Evolutionary conservation across 1,140 invertebrate genomes (phyloP), one percentile per base, ranked within the genome.

Genomic region (Pseudachorutes palmiensis): DNA sequence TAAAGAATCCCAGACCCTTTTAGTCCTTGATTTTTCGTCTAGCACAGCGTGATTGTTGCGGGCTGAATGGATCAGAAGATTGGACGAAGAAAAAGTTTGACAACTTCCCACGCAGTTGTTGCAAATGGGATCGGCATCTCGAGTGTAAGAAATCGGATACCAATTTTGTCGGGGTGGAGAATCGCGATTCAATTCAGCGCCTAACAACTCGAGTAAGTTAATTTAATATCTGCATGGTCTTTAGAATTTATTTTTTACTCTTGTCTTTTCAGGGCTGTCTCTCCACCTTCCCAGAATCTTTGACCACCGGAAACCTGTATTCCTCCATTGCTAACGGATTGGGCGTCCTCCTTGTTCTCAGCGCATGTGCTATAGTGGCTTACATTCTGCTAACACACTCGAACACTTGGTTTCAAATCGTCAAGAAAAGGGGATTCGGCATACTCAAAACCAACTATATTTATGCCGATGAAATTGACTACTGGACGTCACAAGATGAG

Each of bases 31-130:
- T 5, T 24, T 55, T 19, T 55, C 51, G 24, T 55, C 24, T 26
- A 55, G 51, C 12, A 55, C 51, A 55, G 51, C 9, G 51, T 5
- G 51, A 55, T 55, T 55, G 51, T 26, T 55, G 51, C 24, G 51
- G 51, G 14, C 5, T 55, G 51, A 24, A 9, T 14, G 51, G 51
- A 55, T 55, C 24, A 5, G 14, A 55, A 5, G 51, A 55, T 55
- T 55, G 51, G 51, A 14, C 24, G 51, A 3, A 24, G 24, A 55
- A 9, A 26, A 14, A 5, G 5, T 55, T 55, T 55, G 24, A 24
- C 9, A 55, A 3, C 12, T 16, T 55, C 24, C 51, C 51, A 55
- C 9, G 24, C 24, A 55, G 51, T 22, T 55, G 51, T 22, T 55
- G 51, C 24, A 24, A 41, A 9, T 41, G 12, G 9, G 9, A 45